Conservation (phyloP, 2,888 invertebrate species). For the Nasonovia ribisnigri region DNA sequence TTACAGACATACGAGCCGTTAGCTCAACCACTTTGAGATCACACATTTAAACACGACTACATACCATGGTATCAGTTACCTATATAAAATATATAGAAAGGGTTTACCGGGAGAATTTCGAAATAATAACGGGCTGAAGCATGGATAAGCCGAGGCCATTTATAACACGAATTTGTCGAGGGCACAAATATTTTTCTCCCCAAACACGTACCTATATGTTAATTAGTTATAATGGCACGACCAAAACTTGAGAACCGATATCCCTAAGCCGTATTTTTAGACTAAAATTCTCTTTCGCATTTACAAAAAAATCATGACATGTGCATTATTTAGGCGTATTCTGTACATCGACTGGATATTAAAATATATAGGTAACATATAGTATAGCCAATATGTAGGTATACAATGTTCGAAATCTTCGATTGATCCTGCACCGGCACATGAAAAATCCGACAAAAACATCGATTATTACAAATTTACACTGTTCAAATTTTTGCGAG, state of each 20-base stretch:
- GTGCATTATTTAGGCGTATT: not conserved
- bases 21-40: not conserved
- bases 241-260: not conserved
- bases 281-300: not conserved
- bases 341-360: not conserved
- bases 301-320: not conserved
- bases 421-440: not conserved
- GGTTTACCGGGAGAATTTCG: not conserved
- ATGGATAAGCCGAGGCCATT: not conserved
- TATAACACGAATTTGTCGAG: slow-evolving; percentile 1
- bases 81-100: not conserved
- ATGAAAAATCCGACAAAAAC: not conserved
- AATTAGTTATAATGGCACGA: not conserved
- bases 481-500: not conserved
- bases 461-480: not conserved
- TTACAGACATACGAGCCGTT: not conserved
- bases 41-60: not conserved
- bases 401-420: not conserved
- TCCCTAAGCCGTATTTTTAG: not conserved
- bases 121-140: not conserved
- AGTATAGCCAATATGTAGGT: not conserved
- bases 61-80: not conserved
- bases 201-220: not conserved
- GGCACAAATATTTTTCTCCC: not conserved
- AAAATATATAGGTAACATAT: not conserved